A percentile compares a stretch with the other conserved stretches of the same genome.
phyloP scores from a whole-genome alignment of 1,140 invertebrate genomes.

The Drosophila sp. region DNA sequence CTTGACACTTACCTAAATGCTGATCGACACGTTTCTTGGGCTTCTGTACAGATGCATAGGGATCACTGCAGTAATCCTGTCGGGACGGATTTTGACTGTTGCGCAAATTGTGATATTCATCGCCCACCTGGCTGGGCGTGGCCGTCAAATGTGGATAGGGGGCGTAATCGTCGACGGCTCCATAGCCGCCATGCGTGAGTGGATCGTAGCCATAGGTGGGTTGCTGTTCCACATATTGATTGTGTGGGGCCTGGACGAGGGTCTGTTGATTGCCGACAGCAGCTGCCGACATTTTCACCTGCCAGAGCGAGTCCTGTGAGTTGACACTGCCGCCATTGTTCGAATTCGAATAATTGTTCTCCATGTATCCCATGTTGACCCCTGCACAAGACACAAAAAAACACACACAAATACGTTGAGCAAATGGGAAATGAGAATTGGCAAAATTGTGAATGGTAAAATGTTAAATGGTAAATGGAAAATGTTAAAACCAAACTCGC shows the following conservation, averaged over 20 bases:
- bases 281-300: constrained; percentile 93
- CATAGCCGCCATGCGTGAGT: constrained; percentile 91
- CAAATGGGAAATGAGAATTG: constrained; percentile 25
- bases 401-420: constrained; percentile 13
- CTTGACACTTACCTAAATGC: constrained; percentile 89
- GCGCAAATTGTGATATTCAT: constrained; percentile 89
- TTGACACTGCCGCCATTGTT: constrained; percentile 97
- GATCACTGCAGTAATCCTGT: constrained; percentile 93
- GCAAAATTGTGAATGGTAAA: constrained; percentile 1
- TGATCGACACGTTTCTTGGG: constrained; percentile 92
- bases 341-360: constrained; percentile 96
- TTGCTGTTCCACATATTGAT: constrained; percentile 87
- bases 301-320: constrained; percentile 97
- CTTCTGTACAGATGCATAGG: constrained; percentile 93
- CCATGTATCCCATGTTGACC: constrained; percentile 94
- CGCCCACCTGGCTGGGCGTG: constrained; percentile 87
- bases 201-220: constrained; percentile 91
- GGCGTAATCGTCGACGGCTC: constrained; percentile 93
- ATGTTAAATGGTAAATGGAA: constrained; percentile 14
- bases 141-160: constrained; percentile 91
- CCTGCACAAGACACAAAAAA: constrained; percentile 84
- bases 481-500: constrained; percentile 11
- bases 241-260: constrained; percentile 85
- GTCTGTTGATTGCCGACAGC: constrained; percentile 87
- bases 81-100: constrained; percentile 91